These are phyloP conservation scores for Leucoma salicis DNA, from an alignment of 2,888 invertebrate species.

Conservation along the genomic window DNA sequence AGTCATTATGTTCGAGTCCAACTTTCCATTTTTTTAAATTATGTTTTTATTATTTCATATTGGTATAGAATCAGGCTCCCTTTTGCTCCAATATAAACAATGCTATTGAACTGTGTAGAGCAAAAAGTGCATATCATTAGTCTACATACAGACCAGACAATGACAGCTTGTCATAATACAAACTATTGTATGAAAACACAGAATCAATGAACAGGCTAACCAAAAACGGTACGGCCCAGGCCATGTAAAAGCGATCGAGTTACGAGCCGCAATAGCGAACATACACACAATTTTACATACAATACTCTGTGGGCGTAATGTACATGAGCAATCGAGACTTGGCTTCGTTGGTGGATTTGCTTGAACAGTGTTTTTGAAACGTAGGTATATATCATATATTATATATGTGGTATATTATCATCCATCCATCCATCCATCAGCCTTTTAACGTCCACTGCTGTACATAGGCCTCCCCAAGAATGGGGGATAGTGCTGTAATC, in stretches of 20 bases:
- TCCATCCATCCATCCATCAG: too few relatives aligned
- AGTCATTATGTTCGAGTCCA: too few relatives aligned
- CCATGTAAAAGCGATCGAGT: slow-evolving; percentile 59
- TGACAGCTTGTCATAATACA: slow-evolving; percentile 19
- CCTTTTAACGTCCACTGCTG: too few relatives aligned
- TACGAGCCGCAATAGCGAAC: slow-evolving; percentile 35
- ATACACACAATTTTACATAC: slow-evolving; percentile 64
- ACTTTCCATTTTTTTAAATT: too few relatives aligned
- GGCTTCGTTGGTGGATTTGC: slow-evolving; percentile 31
- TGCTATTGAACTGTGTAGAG: background rate
- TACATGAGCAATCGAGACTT: slow-evolving; percentile 32
- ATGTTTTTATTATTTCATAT: too few relatives aligned
- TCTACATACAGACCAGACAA: slow-evolving; percentile 15
- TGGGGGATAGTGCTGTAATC: too few relatives aligned
- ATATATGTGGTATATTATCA: too few relatives aligned
- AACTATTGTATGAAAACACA: slow-evolving; percentile 21
- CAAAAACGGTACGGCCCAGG: slow-evolving; percentile 63
- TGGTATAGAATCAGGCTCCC: too few relatives aligned
- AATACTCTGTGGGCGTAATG: slow-evolving; percentile 65
- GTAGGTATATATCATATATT: too few relatives aligned
- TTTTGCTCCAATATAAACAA: background rate
- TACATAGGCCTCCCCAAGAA: too few relatives aligned
- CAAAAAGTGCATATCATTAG: background rate
- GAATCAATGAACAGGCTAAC: slow-evolving; percentile 40
- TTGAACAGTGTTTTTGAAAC: too few relatives aligned